Conservation (phyloP, 2,797 vertebrate genomes). For the Spinus olivaceus region DNA sequence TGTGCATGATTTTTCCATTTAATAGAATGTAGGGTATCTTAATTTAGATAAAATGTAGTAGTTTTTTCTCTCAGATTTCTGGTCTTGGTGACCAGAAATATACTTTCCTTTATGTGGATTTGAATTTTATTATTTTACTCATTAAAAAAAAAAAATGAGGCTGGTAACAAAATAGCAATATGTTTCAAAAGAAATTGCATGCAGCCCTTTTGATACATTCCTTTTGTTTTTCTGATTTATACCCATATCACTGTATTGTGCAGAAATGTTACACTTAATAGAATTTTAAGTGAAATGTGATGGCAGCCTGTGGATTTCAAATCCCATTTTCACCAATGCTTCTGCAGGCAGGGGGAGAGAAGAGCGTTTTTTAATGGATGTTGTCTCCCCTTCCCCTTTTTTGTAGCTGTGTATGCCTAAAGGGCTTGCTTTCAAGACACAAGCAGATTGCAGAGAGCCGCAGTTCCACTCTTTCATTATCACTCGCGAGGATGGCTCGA, state of each 20-base stretch:
- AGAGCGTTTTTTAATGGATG: not conserved
- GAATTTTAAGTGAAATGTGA: not conserved
- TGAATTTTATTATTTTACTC: not conserved
- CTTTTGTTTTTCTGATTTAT: not conserved
- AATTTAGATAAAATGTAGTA: not conserved
- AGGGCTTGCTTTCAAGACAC: slow-evolving; percentile 90
- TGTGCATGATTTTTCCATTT: not conserved
- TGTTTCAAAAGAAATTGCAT: not conserved
- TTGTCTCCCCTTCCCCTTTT: not conserved
- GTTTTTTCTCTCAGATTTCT: not conserved
- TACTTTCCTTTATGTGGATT: not conserved
- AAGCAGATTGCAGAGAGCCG: slow-evolving; percentile 88
- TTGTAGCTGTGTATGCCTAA: slow-evolving; percentile 89
- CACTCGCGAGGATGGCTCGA: slow-evolving; percentile 97
- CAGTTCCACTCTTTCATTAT: slow-evolving; percentile 98
- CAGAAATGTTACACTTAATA: not conserved
- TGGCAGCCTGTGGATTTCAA: not conserved
- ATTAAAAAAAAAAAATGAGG: not conserved
- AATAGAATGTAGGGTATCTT: not conserved
- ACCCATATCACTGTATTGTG: not conserved
- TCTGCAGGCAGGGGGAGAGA: not conserved
- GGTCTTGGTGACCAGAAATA: not conserved
- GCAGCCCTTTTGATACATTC: not conserved
- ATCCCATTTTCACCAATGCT: not conserved
- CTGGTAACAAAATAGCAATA: not conserved